A percentile compares a stretch with the other conserved stretches of the same genome.
Conservation (phyloP, 2,797 vertebrate species). For the Pygocentrus nattereri region DNA sequence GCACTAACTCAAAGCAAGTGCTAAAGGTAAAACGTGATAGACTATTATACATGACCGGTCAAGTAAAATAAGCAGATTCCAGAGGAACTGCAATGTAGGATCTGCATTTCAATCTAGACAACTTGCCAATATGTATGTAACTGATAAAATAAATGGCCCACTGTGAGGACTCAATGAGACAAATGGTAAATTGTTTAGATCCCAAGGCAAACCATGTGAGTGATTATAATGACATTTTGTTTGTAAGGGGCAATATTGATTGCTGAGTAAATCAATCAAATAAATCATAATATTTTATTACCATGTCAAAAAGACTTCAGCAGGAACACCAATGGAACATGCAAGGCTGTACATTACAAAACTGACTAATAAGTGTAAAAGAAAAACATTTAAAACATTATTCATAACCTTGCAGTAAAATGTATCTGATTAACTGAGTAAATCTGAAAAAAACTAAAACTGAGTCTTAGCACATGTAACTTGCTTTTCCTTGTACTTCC, state of each 20-base stretch:
- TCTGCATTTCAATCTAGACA: slow-evolving; percentile 14
- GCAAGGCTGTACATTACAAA: not conserved
- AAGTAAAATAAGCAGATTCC: slow-evolving; percentile 11
- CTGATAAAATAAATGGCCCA: slow-evolving; percentile 8
- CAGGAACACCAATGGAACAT: not conserved
- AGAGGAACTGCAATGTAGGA: not conserved
- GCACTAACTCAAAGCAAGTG: not conserved
- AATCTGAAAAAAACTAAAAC: too few species aligned
- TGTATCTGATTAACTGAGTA: not conserved
- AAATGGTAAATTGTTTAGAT: slow-evolving; percentile 13
- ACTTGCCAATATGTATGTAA: slow-evolving; percentile 12
- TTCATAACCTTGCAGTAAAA: not conserved
- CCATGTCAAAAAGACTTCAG: not conserved
- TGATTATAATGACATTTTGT: slow-evolving; percentile 27
- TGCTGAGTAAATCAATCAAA: slow-evolving; percentile 8
- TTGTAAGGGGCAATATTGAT: not conserved
- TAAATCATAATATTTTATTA: not conserved
- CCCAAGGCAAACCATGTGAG: slow-evolving; percentile 6
- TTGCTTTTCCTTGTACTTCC: too few species aligned
- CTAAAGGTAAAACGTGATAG: not conserved
- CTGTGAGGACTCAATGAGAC: not conserved
- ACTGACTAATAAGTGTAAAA: not conserved
- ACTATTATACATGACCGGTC: not conserved
- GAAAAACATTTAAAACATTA: too few species aligned
- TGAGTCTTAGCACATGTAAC: too few species aligned